Percentiles rank a stretch among this genome's conserved stretches.
These are phyloP conservation scores for Diadophis punctatus DNA, from an alignment of 2,113 vertebrate species.

Conservation along the genomic window DNA sequence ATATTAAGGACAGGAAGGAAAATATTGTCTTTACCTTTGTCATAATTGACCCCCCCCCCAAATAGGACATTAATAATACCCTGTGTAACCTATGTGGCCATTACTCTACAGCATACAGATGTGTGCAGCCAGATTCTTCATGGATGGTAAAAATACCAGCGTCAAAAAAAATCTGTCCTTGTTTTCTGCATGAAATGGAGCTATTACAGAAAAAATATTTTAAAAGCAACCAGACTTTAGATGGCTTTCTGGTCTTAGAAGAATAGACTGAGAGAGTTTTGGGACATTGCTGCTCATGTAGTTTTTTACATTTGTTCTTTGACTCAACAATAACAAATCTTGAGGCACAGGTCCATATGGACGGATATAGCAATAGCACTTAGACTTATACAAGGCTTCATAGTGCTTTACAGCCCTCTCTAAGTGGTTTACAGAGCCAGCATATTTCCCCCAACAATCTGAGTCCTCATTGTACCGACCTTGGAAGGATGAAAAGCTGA, in stretches of 20 bases:
- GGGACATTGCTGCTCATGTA: neutral
- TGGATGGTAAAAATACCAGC: neutral
- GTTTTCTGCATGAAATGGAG: neutral
- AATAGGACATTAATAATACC: neutral
- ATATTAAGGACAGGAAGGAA: neutral
- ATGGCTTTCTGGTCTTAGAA: neutral
- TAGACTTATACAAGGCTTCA: neutral
- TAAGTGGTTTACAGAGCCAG: neutral
- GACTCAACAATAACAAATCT: neutral
- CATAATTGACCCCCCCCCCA: neutral
- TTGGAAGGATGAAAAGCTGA: neutral
- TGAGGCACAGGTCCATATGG: neutral
- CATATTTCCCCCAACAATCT: neutral
- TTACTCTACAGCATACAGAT: neutral
- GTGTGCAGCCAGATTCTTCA: neutral
- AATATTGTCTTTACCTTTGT: neutral
- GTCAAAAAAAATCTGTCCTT: neutral
- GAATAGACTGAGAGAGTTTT: neutral
- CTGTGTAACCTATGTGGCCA: neutral
- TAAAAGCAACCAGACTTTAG: neutral
- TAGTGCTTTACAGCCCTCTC: neutral
- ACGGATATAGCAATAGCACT: neutral
- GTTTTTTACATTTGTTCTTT: neutral
- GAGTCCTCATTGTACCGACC: neutral
- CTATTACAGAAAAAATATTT: constrained; percentile 10